A percentile compares a stretch with the other conserved stretches of the same genome.
Conservation (phyloP, 2,113 vertebrate genomes). For the Atlantisia rogersi region DNA sequence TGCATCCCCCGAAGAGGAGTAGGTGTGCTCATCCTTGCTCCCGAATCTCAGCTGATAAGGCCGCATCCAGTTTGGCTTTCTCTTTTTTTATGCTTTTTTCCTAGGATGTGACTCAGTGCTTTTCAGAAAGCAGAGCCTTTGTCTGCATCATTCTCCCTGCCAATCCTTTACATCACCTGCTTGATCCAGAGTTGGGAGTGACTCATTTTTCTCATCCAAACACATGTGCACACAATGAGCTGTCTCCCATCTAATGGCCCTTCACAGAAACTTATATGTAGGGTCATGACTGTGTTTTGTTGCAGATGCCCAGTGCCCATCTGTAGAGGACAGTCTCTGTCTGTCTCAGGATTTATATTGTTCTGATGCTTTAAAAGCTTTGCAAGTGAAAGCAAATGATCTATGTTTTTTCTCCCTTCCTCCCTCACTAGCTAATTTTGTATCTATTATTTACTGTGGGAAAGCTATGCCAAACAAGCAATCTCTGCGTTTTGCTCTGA, state of each 20-base stretch:
- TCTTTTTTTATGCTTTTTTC: slow-evolving; percentile 18
- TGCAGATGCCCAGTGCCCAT: slow-evolving; percentile 53
- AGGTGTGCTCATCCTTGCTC: not conserved
- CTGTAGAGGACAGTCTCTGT: slow-evolving; percentile 61
- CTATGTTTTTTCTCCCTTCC: slow-evolving; percentile 23
- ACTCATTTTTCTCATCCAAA: slow-evolving; percentile 65
- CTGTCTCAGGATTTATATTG: slow-evolving; percentile 62
- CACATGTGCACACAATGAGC: slow-evolving; percentile 64
- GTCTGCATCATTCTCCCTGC: slow-evolving; percentile 53
- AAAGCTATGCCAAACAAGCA: slow-evolving; percentile 50
- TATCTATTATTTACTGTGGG: slow-evolving; percentile 61
- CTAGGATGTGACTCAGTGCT: slow-evolving; percentile 63
- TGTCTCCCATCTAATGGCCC: slow-evolving; percentile 57
- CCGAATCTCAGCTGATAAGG: not conserved
- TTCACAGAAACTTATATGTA: slow-evolving; percentile 63
- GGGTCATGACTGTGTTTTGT: slow-evolving; percentile 60
- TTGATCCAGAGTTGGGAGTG: slow-evolving; percentile 60
- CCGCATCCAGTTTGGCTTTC: slow-evolving; percentile 14
- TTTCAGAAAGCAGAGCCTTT: slow-evolving; percentile 60
- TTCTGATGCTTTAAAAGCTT: slow-evolving; percentile 55
- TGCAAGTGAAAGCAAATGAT: slow-evolving; percentile 51
- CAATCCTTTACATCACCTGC: slow-evolving; percentile 64
- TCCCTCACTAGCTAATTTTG: slow-evolving; percentile 50
- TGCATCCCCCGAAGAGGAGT: not conserved
- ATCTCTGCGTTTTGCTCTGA: slow-evolving; percentile 30